Evolutionary conservation across 2,797 vertebrate genomes (phyloP).

Genomic region (Coendou prehensilis): DNA sequence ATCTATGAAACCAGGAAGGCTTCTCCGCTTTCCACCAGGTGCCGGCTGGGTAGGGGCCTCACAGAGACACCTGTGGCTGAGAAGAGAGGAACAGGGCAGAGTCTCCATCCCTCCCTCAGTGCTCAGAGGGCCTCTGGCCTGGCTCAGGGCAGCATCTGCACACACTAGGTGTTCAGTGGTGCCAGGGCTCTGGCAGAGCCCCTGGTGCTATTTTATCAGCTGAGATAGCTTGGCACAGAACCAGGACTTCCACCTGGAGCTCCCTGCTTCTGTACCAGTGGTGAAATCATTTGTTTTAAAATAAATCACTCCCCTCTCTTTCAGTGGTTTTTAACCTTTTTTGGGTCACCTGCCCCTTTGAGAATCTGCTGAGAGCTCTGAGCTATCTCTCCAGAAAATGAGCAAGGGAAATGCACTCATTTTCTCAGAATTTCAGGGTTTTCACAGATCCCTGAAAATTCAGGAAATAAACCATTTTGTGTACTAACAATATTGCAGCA

Average conservation of each 20-base stretch:
- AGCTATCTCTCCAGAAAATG: not conserved
- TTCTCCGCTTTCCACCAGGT: not conserved
- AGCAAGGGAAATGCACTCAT: not conserved
- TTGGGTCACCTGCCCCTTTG: conserved; percentile 44
- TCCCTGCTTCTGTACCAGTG: not conserved
- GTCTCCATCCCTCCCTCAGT: not conserved
- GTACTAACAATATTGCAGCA: not conserved
- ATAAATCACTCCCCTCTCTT: conserved; percentile 31
- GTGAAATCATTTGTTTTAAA: conserved; percentile 52
- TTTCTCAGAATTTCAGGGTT: not conserved
- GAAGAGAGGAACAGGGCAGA: not conserved
- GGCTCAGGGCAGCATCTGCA: not conserved
- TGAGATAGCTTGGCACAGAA: not conserved
- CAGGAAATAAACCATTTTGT: not conserved
- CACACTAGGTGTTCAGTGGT: not conserved
- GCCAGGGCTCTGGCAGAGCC: not conserved
- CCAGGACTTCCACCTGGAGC: not conserved
- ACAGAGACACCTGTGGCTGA: not conserved
- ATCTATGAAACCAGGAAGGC: not conserved
- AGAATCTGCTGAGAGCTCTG: conserved; percentile 62
- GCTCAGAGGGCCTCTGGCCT: not conserved
- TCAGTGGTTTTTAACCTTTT: conserved; percentile 70
- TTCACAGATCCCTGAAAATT: conserved; percentile 11
- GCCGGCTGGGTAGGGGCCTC: not conserved
- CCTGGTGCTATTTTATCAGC: not conserved